Conservation (phyloP, 2,797 vertebrate species). For the Acomys russatus region DNA sequence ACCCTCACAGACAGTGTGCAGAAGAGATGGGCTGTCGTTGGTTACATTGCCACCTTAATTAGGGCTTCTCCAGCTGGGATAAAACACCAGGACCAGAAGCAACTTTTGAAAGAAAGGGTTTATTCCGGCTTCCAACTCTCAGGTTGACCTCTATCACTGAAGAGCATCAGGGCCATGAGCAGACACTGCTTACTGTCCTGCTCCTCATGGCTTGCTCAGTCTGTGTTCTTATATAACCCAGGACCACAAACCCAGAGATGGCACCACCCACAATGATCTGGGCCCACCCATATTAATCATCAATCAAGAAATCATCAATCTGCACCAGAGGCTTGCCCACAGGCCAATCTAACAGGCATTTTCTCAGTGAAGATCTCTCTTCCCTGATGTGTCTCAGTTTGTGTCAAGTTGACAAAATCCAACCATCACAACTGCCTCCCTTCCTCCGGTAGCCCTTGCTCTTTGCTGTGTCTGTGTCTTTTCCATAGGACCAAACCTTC, state of each 20-base stretch:
- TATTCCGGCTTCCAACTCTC: not conserved
- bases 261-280: not conserved
- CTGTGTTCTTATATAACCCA: not conserved
- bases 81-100: not conserved
- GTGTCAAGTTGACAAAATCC: not conserved
- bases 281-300: not conserved
- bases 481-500: not conserved
- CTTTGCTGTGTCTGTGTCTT: not conserved
- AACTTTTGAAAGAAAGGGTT: not conserved
- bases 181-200: not conserved
- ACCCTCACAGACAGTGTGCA: not conserved
- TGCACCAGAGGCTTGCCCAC: not conserved
- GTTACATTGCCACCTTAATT: not conserved
- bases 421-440: not conserved
- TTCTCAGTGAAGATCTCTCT: not conserved
- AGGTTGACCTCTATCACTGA: not conserved
- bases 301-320: not conserved
- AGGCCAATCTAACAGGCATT: not conserved
- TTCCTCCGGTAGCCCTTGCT: not conserved
- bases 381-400: not conserved
- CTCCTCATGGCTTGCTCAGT: not conserved
- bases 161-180: too few species aligned
- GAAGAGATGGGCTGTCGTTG: not conserved
- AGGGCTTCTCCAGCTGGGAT: not conserved
- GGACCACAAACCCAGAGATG: not conserved